These are phyloP conservation scores for Stichopus chloronotus DNA, from an alignment of 35 echinoderm and acorn worm species.

Conservation along the genomic window DNA sequence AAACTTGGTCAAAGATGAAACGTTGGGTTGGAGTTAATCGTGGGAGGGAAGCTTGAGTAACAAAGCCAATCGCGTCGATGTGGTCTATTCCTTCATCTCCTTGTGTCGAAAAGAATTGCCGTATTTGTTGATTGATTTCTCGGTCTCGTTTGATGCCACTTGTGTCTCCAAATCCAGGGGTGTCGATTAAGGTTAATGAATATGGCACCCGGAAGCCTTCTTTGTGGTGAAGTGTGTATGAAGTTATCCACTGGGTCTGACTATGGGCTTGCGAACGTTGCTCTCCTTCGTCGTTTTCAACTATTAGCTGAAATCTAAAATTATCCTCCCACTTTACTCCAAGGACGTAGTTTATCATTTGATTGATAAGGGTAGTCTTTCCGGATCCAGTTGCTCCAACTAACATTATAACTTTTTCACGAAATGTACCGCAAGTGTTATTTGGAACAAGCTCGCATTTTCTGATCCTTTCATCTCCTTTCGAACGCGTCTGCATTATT, in stretches of 20 bases:
- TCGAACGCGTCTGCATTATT: background rate
- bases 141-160: conserved; percentile 64
- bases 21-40: conserved; percentile 60
- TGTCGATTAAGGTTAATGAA: conserved; percentile 69
- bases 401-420: conserved; percentile 29
- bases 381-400: conserved; percentile 53
- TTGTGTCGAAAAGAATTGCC: conserved; percentile 40
- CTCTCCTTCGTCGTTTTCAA: conserved; percentile 34
- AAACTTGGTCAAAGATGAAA: conserved; percentile 69
- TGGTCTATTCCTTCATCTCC: conserved; percentile 56
- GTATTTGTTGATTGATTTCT: conserved; percentile 42
- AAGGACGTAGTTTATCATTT: conserved; percentile 52
- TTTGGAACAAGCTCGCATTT: conserved; percentile 57
- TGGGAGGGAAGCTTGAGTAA: conserved; percentile 58
- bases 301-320: conserved; percentile 65
- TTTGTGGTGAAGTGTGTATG: conserved; percentile 58
- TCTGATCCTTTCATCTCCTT: conserved; percentile 22
- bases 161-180: too few relatives aligned
- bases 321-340: conserved; percentile 69
- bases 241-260: conserved; percentile 71
- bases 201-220: conserved; percentile 38
- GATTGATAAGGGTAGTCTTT: conserved; percentile 30
- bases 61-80: conserved; percentile 70
- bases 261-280: conserved; percentile 52
- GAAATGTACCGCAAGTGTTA: background rate